phyloP scores from a whole-genome alignment of 2,113 vertebrate genomes.

The Noturus placidus region DNA sequence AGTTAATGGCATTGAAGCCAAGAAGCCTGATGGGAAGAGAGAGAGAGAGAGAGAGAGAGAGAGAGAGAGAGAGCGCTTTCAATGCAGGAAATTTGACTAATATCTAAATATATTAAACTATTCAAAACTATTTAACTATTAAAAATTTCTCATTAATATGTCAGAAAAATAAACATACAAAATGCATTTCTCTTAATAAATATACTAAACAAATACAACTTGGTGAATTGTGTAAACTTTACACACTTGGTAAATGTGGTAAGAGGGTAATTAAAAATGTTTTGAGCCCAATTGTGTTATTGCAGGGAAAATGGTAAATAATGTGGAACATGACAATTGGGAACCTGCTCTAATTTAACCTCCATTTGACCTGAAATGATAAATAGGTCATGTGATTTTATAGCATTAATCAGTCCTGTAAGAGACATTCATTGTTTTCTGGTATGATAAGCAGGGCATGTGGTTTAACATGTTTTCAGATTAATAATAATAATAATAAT shows the following conservation, averaged over 20 bases:
- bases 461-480: background rate
- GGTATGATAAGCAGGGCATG: background rate
- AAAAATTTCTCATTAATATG: background rate
- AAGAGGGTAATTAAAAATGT: background rate
- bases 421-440: background rate
- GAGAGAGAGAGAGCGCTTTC: background rate
- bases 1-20: constrained; percentile 1
- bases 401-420: background rate
- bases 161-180: no score
- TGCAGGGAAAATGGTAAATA: background rate
- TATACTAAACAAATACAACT: background rate
- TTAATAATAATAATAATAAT: rapidly evolving
- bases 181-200: background rate
- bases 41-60: background rate
- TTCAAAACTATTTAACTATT: background rate
- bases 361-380: background rate
- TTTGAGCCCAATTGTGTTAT: background rate
- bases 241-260: background rate
- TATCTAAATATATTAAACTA: background rate
- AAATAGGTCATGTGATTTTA: background rate
- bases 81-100: background rate
- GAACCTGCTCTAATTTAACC: background rate
- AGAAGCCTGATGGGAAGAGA: background rate
- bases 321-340: background rate
- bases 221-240: background rate